Evolutionary conservation across 2,797 vertebrate species (phyloP).

Genomic region (Smutsia gigantea): DNA sequence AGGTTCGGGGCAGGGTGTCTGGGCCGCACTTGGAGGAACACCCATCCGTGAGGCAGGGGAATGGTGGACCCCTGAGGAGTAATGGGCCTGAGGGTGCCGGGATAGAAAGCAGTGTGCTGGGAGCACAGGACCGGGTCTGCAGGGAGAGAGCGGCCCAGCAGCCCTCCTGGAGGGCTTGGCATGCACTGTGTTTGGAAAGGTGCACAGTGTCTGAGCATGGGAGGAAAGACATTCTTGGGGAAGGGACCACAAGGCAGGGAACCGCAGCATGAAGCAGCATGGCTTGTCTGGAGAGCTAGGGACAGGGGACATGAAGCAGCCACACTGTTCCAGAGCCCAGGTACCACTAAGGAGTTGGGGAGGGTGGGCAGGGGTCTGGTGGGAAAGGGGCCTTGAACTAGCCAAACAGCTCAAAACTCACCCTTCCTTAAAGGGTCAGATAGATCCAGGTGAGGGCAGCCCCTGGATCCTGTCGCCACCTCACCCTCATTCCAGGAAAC

Average conservation of each 20-base stretch:
- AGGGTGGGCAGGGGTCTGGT: background rate
- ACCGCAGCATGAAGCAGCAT: rapidly evolving
- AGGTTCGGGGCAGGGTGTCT: background rate
- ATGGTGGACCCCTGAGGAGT: too few species aligned
- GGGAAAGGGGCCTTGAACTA: background rate
- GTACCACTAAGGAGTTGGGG: background rate
- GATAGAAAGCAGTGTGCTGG: background rate
- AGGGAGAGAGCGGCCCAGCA: background rate
- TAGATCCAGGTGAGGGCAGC: background rate
- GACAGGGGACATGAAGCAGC: background rate
- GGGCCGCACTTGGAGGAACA: background rate
- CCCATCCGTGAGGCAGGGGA: background rate
- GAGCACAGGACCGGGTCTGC: background rate
- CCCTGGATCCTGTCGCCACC: rapidly evolving
- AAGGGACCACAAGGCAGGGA: background rate
- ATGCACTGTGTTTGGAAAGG: background rate
- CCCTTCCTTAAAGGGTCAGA: background rate
- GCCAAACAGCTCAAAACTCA: background rate
- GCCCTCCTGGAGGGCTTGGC: background rate
- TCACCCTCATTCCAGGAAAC: background rate
- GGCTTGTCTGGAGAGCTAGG: background rate
- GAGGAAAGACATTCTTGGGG: background rate
- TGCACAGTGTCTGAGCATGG: rapidly evolving
- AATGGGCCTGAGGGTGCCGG: rapidly evolving
- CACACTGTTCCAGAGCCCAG: background rate